Evolutionary conservation across 2,113 vertebrate species (phyloP), one percentile per base, ranked within the genome.

Genomic region (Hypocryptadius cinnamomeus): DNA sequence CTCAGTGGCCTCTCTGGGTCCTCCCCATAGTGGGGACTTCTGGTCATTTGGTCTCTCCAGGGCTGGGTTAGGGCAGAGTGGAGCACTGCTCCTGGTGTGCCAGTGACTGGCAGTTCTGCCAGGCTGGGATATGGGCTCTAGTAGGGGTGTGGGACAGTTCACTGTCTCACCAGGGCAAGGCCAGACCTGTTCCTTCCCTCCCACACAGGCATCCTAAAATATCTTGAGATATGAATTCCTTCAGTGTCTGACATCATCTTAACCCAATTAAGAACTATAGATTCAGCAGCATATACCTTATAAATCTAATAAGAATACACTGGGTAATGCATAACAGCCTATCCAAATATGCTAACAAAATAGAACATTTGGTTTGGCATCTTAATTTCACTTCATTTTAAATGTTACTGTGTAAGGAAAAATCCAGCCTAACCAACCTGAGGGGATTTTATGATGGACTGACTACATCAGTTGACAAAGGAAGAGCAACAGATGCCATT

Each of bases 61-160:
- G n/a, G 48, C 68, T 63, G 40, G 59, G 8, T 47, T 39, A 47
- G 48, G 40, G 40, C 8, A n/a, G 18, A 10, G 28, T 27, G 22
- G 17, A 33, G 39, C 14, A 3, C 4, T 72, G 39, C 6, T 16
- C 13, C 8, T 0, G 0, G 25, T 60, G 79, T 71, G 56, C 7
- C 56, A 54, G 65, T 6, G 17, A 14, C 1, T 63, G 14, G 33
- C 33, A 72, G 27, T 25, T 33, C 48, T 45, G 68, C 18, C 22
- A 22, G 28, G 18, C 28, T 64, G 48, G 22, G n/a, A 4, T 47
- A 8, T 3, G 8, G 69, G 8, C n/a, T 72, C 11, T 9, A 5
- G 9, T 6, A 2, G 5, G 16, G 22, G 4, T 53, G 22, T 63
- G 22, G 27, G 22, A 17, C 17, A 64, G 18, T 22, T 73, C 33